Percentiles rank a stretch among this genome's conserved stretches.
These are phyloP conservation scores for Ricordea florida DNA, from an alignment of 92 coral and sea anemone species.

Conservation along the genomic window DNA sequence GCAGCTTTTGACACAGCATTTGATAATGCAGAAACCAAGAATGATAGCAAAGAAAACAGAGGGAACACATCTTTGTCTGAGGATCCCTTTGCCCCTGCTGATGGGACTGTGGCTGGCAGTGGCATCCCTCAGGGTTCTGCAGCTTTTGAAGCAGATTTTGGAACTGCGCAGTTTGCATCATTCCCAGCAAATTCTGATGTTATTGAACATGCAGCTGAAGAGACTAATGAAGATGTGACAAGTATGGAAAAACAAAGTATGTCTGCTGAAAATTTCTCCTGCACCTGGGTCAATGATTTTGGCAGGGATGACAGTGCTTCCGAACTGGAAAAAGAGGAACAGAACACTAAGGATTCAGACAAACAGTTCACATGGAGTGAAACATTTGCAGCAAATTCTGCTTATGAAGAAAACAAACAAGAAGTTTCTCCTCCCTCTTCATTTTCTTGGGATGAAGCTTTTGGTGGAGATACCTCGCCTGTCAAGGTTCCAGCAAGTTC, in stretches of 20 bases:
- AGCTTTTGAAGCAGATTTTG: conserved; percentile 21
- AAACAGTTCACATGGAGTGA: conserved; percentile 21
- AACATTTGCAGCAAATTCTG: conserved; percentile 17
- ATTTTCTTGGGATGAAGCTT: conserved; percentile 55
- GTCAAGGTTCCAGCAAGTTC: conserved; percentile 7
- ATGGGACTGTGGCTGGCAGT: not conserved
- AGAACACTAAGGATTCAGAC: not conserved
- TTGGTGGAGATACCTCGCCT: conserved; percentile 38
- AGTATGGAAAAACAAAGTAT: not conserved
- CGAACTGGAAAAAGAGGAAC: not conserved
- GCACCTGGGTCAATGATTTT: conserved; percentile 50
- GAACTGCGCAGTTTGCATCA: not conserved
- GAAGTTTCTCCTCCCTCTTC: not conserved
- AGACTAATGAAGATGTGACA: conserved; percentile 16
- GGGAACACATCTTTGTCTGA: not conserved
- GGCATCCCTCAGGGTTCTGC: not conserved
- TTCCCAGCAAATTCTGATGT: not conserved
- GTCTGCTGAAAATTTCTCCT: not conserved
- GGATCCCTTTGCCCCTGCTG: conserved; percentile 38
- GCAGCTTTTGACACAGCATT: conserved; percentile 72
- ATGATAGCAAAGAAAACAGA: not conserved
- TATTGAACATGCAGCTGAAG: conserved; percentile 30
- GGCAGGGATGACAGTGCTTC: not conserved
- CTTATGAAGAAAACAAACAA: not conserved
- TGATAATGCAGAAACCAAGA: conserved; percentile 5